Evolutionary conservation across 2,888 invertebrate species (phyloP).

Genomic region (Melinaea marsaeus): DNA sequence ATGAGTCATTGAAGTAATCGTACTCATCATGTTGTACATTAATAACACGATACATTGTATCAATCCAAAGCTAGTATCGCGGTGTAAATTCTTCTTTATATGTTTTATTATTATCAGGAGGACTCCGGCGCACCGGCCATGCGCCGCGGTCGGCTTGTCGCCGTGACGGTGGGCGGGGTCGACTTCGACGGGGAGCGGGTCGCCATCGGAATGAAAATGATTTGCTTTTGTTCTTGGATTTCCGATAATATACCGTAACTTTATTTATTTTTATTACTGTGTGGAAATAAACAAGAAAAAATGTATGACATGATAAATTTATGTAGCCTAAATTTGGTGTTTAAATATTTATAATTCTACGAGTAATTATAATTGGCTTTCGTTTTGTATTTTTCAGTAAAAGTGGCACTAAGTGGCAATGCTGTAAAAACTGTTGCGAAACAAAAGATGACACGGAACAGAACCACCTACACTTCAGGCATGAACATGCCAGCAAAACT

Average conservation of each 20-base stretch:
- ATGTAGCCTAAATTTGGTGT: too few species aligned
- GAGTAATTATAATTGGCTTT: too few species aligned
- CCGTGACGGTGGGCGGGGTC: conserved; percentile 50
- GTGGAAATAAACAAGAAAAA: neutral
- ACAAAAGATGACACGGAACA: conserved; percentile 14
- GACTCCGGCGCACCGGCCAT: conserved; percentile 56
- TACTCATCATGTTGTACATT: too few species aligned
- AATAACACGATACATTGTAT: too few species aligned
- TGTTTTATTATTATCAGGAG: conserved; percentile 35
- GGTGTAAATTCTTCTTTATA: neutral
- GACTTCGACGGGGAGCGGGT: conserved; percentile 45
- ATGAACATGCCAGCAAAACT: neutral
- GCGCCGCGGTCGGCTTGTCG: conserved; percentile 45
- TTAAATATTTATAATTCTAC: too few species aligned
- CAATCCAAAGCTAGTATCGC: too few species aligned
- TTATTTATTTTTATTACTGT: neutral
- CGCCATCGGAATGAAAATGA: conserved; percentile 53
- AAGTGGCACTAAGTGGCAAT: conserved; percentile 22
- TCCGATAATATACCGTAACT: conserved; percentile 53
- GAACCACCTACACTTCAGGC: conserved; percentile 3
- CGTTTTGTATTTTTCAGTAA: conserved; percentile 23
- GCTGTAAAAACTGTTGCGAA: conserved; percentile 32
- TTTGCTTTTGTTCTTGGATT: conserved; percentile 58
- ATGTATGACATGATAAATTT: too few species aligned
- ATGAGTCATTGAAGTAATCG: too few species aligned